Evolutionary conservation across 2,888 invertebrate species (phyloP).

Genomic region (Pherbina coryleti): DNA sequence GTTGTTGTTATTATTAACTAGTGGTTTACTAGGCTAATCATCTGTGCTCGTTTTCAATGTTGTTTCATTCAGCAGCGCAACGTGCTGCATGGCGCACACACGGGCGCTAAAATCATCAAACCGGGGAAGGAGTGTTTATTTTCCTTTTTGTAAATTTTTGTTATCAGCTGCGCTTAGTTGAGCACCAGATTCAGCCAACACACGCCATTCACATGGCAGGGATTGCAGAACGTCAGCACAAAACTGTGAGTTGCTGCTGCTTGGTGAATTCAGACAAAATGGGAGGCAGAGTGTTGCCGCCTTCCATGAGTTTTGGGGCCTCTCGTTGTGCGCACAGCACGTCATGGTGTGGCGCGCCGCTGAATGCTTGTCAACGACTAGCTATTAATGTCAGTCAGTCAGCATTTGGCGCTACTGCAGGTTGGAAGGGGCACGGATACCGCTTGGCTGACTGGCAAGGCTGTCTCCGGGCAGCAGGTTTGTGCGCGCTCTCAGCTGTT

Average conservation of each 20-base stretch:
- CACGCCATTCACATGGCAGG: not conserved
- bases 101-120: not conserved
- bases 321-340: conserved; percentile 8
- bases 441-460: conserved; percentile 21
- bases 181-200: not conserved
- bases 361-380: conserved; percentile 44
- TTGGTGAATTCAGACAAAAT: not conserved
- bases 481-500: conserved; percentile 36
- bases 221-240: not conserved
- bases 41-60: conserved; percentile 63
- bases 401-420: conserved; percentile 14
- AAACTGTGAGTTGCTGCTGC: not conserved
- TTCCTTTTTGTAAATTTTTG: not conserved
- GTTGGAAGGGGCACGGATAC: conserved; percentile 16
- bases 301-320: not conserved
- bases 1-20: conserved; percentile 39
- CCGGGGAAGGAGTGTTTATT: not conserved
- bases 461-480: conserved; percentile 20
- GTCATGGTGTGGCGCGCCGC: conserved; percentile 11
- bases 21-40: conserved; percentile 65
- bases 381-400: conserved; percentile 41
- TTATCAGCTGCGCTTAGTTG: conserved; percentile 10
- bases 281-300: not conserved
- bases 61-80: conserved; percentile 61
- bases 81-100: conserved; percentile 38